These are phyloP conservation scores for Dryobotodes eremita DNA, from an alignment of 2,888 invertebrate genomes.

Conservation along the genomic window DNA sequence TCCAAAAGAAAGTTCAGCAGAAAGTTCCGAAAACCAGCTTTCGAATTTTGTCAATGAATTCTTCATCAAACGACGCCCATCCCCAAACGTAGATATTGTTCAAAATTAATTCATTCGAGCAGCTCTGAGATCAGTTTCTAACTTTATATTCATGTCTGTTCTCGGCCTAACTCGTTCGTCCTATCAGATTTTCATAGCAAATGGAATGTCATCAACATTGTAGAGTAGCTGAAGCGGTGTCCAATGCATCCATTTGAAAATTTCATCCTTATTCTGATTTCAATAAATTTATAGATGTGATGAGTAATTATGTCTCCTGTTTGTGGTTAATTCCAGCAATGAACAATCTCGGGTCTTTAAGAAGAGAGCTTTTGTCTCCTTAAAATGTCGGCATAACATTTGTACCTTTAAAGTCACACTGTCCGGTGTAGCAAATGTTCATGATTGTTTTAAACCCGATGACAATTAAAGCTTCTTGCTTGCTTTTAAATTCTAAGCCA, in stretches of 20 bases:
- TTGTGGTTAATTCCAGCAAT: neutral
- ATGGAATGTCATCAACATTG: constrained; percentile 63
- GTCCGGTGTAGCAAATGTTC: neutral
- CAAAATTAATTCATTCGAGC: constrained; percentile 5
- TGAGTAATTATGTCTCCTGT: constrained; percentile 4
- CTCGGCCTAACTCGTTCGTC: constrained; percentile 32
- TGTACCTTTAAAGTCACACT: neutral
- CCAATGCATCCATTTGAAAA: constrained; percentile 55
- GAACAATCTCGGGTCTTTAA: neutral
- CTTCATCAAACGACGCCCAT: neutral
- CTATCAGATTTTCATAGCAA: constrained; percentile 58
- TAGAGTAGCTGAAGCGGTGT: constrained; percentile 35
- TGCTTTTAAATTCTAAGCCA: neutral
- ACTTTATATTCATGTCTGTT: constrained; percentile 34
- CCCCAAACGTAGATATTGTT: neutral
- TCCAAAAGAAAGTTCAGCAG: no score
- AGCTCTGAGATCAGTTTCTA: constrained; percentile 16
- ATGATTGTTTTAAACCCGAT: neutral
- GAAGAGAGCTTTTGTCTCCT: neutral
- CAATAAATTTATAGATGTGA: constrained; percentile 4
- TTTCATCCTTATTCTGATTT: constrained; percentile 52
- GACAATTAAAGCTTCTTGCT: neutral
- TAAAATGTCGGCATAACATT: neutral
- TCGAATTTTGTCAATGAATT: neutral
- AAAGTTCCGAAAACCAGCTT: neutral